Percentiles rank a stretch among this genome's conserved stretches.
Conservation (phyloP, 2,113 vertebrate species). For the Gymnocephalus cernua region DNA sequence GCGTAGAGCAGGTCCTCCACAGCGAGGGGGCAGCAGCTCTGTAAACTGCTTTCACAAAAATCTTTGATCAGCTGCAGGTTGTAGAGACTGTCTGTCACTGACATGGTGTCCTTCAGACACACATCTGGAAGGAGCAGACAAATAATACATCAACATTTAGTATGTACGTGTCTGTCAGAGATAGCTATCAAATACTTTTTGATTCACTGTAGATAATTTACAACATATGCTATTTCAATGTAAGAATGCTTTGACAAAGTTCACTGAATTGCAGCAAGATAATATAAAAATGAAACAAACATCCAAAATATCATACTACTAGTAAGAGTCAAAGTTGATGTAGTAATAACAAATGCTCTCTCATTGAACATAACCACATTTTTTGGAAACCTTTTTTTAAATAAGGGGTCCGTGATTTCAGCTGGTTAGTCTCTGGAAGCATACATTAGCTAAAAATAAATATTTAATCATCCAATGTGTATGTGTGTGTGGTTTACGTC, state of each 20-base stretch:
- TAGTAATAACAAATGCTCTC: neutral
- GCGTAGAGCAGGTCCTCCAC: constrained; percentile 92
- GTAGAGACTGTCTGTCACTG: constrained; percentile 91
- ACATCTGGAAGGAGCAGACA: constrained; percentile 82
- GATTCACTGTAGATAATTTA: too few species aligned
- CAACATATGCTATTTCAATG: neutral
- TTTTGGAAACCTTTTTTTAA: neutral
- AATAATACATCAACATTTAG: neutral
- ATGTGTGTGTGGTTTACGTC: neutral
- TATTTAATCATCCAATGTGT: constrained; percentile 43
- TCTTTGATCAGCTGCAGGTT: constrained; percentile 91
- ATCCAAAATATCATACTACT: too few species aligned
- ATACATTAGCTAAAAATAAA: constrained; percentile 22
- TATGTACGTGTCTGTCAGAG: neutral
- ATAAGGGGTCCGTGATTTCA: neutral
- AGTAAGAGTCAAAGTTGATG: neutral
- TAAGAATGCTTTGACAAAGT: neutral
- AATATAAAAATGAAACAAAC: too few species aligned
- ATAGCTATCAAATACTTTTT: too few species aligned
- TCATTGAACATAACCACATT: neutral
- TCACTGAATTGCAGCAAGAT: too few species aligned
- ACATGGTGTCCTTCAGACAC: constrained; percentile 95
- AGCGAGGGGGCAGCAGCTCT: constrained; percentile 87
- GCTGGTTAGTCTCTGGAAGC: neutral
- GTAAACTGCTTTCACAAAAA: constrained; percentile 86